phyloP scores from a whole-genome alignment of 2,888 invertebrate species.

The Choristoneura rosaceana region DNA sequence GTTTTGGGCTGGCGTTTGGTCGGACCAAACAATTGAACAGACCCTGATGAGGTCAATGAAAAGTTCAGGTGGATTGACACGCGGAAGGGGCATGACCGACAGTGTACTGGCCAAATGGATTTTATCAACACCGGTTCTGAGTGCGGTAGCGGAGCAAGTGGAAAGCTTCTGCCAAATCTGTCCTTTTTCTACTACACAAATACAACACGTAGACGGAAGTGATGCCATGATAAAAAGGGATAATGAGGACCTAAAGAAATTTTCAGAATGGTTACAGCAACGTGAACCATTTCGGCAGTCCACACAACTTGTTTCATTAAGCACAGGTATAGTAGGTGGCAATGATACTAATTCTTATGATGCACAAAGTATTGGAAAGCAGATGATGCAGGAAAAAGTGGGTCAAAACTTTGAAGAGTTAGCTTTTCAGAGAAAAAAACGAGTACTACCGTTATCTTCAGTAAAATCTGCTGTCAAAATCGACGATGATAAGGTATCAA shows the following conservation, averaged over 20 bases:
- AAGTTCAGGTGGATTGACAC: conserved; percentile 64
- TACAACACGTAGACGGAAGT: conserved; percentile 46
- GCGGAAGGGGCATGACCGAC: conserved; percentile 62
- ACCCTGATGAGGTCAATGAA: conserved; percentile 59
- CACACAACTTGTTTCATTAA: conserved; percentile 47
- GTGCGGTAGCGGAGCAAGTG: conserved; percentile 40
- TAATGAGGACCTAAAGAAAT: conserved; percentile 44
- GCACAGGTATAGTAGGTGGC: conserved; percentile 48
- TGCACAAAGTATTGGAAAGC: conserved; percentile 47
- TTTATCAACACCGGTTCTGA: conserved; percentile 35
- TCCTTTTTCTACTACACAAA: conserved; percentile 41
- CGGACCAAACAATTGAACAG: conserved; percentile 61
- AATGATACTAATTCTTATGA: conserved; percentile 42
- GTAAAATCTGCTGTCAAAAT: conserved; percentile 55
- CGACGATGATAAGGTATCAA: conserved; percentile 53
- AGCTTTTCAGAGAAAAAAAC: conserved; percentile 55
- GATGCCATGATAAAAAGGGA: conserved; percentile 45
- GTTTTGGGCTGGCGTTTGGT: conserved; percentile 59
- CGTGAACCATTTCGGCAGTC: conserved; percentile 47
- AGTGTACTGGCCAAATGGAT: conserved; percentile 51
- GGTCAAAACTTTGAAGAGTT: conserved; percentile 47
- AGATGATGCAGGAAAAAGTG: neutral
- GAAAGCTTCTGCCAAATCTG: conserved; percentile 34
- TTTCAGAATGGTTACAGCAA: conserved; percentile 44
- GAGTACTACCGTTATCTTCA: conserved; percentile 57